Base-by-base conservation (phyloP, 1,140 invertebrate genomes). In the Anoplophora glabripennis region DNA sequence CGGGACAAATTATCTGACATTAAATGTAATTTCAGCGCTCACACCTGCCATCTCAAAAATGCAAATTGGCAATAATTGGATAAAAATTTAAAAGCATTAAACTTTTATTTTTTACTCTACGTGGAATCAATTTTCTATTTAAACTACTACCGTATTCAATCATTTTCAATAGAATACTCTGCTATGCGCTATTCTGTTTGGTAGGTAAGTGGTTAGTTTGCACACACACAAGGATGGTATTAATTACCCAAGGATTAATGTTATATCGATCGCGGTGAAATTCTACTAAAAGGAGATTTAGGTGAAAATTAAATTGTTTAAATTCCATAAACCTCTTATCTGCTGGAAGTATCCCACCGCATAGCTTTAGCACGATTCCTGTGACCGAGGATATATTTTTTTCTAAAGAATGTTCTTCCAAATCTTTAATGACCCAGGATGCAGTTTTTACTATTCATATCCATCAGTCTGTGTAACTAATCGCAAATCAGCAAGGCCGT, bases 211-310 rank as follows among this genome's bases (percentile, higher is more conserved):
- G 63, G 61, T 63, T 65, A 58, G 55, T 52, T 54, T 51, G 35
- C 63, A 59, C 52, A 41, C 41, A 57, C 52, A 59, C 64, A 59
- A 64, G 59, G 64, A 66, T 66, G 58, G 61, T 66, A 68, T 68
- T 68, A 68, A 68, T 68, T 66, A 64, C 64, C 52, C 45, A n/a
- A 59, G 67, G 67, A 66, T 68, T 64, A 64, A 64, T 66, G 59
- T 63, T 48, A 57, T 64, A 60, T 64, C 57, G 61, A 63, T 59
- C 61, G 52, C n/a, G 42, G 48, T 15, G 52, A 54, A 54, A 54
- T 40, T 54, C 52, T 54, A 54, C 52, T 54, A 40, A 54, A 54
- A 54, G 38, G 52, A 54, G 52, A 54, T 54, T 54, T 54, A 54
- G 33, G 52, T 36, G 52, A 54, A 54, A 44, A 54, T 54, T 54